Evolutionary conservation across 2,113 vertebrate species (phyloP), one percentile per base, ranked within the genome.

Genomic region (Rhizomys pruinosus): DNA sequence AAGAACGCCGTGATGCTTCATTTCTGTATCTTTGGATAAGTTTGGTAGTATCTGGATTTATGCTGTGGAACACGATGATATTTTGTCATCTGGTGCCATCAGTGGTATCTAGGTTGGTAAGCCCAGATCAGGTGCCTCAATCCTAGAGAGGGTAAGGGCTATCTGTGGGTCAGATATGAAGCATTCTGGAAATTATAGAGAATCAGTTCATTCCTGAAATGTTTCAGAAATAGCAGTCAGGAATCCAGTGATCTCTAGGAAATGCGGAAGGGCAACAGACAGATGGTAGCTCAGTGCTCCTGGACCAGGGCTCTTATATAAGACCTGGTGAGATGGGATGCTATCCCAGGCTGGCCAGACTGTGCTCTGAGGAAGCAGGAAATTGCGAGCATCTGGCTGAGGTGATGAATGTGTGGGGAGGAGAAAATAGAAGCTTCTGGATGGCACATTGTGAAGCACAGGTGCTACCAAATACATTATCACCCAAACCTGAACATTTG

Each of bases 351-450:
- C 73, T 92, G 92, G 92, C 95, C 96, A 93, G 90, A 95, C 90
- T 47, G 47, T 90, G 86, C 84, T 96, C 92, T 2, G 81, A 95
- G 95, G 95, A 96, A 96, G 95, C 92, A 97, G 95, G 95, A 96
- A 97, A 92, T 86, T 72, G 79, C 27, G 88, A 96, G 95, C 95
- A 96, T 94, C 95, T 97, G 95, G 90, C 72, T 82, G 89, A 96
- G 94, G 93, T 89, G 95, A 95, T 95, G 91, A 96, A 88, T 91
- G 61, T 96, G 66, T 96, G 74, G 47, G 81, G 92, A 94, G 86
- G 88, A 96, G 91, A 97, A 97, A 97, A 96, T 91, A 95, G 95
- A 96, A 96, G 86, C 90, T 92, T 97, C 96, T 96, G 84, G 95
- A 91, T 95, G 94, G 94, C 92, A 95, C 92, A 96, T 95, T 91